Percentiles rank a stretch among this genome's conserved stretches.
phyloP scores from a whole-genome alignment of 2,113 vertebrate species.

The Fulmarus glacialis region DNA sequence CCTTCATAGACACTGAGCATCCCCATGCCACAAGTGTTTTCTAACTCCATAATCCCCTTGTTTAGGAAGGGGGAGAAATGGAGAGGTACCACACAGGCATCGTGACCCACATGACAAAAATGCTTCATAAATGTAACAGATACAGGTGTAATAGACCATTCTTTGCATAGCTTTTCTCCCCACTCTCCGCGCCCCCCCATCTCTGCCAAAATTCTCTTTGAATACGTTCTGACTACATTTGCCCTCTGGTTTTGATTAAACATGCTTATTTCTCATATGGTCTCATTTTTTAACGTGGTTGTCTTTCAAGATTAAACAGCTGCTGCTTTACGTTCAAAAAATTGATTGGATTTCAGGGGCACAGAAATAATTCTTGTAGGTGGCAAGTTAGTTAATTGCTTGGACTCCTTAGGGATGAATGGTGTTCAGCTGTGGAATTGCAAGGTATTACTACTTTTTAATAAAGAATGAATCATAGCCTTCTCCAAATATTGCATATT shows the following conservation, averaged over 20 bases:
- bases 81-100: not conserved
- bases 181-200: not conserved
- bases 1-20: not conserved
- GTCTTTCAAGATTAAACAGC: not conserved
- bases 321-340: not conserved
- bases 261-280: not conserved
- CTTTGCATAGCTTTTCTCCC: not conserved
- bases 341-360: not conserved
- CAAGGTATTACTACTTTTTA: not conserved
- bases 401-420: not conserved
- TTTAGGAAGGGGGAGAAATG: not conserved
- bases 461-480: not conserved
- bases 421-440: not conserved
- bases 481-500: not conserved
- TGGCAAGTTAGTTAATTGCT: slow-evolving; percentile 9
- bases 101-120: not conserved
- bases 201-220: not conserved
- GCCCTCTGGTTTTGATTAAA: not conserved
- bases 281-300: not conserved
- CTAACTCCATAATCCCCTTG: not conserved
- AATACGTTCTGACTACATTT: not conserved
- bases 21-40: not conserved
- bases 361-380: not conserved
- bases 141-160: not conserved
- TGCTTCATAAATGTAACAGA: not conserved